Evolutionary conservation across 2,113 vertebrate genomes (phyloP), one percentile per base, ranked within the genome.

Genomic region (Sarotherodon lohbergeri): DNA sequence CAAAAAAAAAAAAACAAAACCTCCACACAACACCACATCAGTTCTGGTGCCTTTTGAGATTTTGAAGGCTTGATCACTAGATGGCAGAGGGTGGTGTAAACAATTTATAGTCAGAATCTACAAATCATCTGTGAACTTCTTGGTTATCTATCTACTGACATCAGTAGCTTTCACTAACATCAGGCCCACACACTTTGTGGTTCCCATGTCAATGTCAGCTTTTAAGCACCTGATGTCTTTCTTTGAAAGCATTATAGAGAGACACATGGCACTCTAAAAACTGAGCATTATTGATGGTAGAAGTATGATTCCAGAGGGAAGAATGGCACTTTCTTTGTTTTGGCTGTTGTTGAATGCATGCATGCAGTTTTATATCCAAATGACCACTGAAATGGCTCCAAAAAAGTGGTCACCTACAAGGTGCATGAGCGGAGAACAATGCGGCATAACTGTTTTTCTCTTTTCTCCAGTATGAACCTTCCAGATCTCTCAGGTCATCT

Each of bases 1-100:
- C 9, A 36, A 36, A 8, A 4, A 27, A n/a, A 24, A 24, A 27
- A 3, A 1, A 1, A 8, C 2, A 2, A 14, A 27, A 1, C 1
- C 14, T 32, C 27, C 7, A 17, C 32, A 34, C 7, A 50, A 50
- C 17, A 19, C 48, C 48, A 54, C 29, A 63, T 34, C 59, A 4
- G 59, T 63, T 63, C 59, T 36, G 29, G 32, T 11, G 59, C 59
- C 17, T 63, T 63, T 63, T 63, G 59, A 0, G 17, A 63, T 19
- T 63, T 36, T 63, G 32, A 63, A n/a, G 9, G 17, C 17, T 63
- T 1, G 59, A 63, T 63, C 32, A 63, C 59, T 36, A 36, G 59
- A 36, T 63, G 7, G 17, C 29, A 63, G 59, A 63, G 59, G 59
- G 32, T 63, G 59, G 32, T 7, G 59, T n/a, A 63, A 63, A 63